phyloP scores from a whole-genome alignment of 2,113 vertebrate genomes.

The Tragelaphus buxtoni region DNA sequence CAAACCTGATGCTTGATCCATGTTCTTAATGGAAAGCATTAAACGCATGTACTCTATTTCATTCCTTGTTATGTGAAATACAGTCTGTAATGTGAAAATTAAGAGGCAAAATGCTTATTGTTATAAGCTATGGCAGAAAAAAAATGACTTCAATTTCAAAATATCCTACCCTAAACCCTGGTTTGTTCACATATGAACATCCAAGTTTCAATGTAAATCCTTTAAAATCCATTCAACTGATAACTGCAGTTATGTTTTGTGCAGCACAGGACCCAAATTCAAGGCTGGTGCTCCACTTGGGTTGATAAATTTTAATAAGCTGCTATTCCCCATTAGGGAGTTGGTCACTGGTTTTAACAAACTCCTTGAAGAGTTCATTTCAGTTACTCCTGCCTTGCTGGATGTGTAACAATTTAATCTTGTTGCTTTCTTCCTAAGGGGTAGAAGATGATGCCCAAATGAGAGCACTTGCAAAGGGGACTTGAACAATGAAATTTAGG shows the following conservation, averaged over 20 bases:
- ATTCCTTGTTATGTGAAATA: slow-evolving; percentile 17
- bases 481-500: neutral
- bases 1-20: neutral
- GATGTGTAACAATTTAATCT: slow-evolving; percentile 26
- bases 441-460: neutral
- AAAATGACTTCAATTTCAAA: slow-evolving; percentile 26
- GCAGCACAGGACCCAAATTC: neutral
- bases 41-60: neutral
- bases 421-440: slow-evolving; percentile 2
- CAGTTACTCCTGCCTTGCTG: neutral
- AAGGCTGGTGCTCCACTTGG: neutral
- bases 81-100: neutral
- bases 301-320: slow-evolving; percentile 25
- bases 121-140: neutral
- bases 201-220: neutral
- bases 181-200: neutral
- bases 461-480: neutral
- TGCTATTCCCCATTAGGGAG: neutral
- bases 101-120: slow-evolving; percentile 2
- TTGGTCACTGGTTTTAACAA: slow-evolving; percentile 48
- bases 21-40: slow-evolving; percentile 22
- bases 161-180: neutral
- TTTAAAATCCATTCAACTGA: neutral
- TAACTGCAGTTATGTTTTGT: neutral
- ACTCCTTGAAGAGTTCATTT: slow-evolving; percentile 59